Conservation (phyloP, 1,140 invertebrate genomes). For the Chironomus tepperi region DNA sequence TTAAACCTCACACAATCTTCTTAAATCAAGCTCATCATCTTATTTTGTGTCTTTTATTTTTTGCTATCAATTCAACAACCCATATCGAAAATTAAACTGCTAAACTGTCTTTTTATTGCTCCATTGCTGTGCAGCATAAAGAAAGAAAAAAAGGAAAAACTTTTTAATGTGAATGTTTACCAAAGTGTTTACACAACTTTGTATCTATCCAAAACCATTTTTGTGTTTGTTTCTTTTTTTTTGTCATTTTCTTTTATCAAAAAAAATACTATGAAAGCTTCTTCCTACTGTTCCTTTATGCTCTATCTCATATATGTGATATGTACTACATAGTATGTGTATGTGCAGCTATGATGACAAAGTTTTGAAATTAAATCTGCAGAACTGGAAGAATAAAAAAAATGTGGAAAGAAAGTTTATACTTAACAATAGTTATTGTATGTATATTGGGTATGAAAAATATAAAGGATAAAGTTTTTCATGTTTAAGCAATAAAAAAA, state of each 20-base stretch:
- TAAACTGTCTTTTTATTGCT: background rate
- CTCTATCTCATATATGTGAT: no score
- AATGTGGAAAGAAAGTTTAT: background rate
- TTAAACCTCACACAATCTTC: background rate
- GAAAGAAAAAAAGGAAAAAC: background rate
- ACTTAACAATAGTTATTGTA: background rate
- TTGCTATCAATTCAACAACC: background rate
- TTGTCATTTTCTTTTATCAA: no score
- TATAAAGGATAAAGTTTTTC: background rate
- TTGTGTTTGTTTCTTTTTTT: no score
- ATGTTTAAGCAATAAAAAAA: background rate
- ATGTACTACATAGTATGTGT: no score
- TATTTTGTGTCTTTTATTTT: background rate
- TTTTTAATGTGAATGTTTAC: background rate
- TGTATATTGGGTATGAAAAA: background rate
- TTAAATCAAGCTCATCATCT: background rate
- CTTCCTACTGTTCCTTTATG: no score
- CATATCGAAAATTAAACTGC: background rate
- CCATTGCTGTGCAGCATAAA: background rate
- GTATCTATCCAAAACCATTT: background rate
- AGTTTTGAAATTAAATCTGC: conserved; percentile 3
- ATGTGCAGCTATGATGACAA: background rate
- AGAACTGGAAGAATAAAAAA: background rate
- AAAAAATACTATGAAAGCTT: no score
- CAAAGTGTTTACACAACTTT: conserved; percentile 3